phyloP scores from a whole-genome alignment of 2,797 vertebrate species.

The Melanogrammus aeglefinus region DNA sequence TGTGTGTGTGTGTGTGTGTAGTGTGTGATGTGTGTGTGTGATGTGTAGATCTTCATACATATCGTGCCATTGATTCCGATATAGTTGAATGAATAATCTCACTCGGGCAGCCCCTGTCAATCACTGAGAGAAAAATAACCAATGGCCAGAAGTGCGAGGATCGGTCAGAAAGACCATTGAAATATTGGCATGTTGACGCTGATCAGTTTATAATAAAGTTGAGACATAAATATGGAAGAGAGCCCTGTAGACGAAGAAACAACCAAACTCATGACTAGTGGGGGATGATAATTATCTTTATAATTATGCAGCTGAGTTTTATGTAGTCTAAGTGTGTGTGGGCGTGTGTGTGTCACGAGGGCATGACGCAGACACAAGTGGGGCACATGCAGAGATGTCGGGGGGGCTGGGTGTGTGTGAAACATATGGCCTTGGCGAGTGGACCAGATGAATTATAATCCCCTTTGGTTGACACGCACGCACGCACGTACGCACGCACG shows the following conservation, averaged over 20 bases:
- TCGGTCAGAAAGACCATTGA: no score
- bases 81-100: constrained; percentile 52
- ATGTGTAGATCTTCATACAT: no score
- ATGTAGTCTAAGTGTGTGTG: neutral
- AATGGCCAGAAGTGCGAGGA: neutral
- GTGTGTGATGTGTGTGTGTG: neutral
- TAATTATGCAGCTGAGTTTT: neutral
- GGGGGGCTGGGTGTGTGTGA: constrained; percentile 47
- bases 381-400: neutral
- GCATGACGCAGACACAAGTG: neutral
- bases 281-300: neutral
- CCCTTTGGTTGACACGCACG: constrained; percentile 41
- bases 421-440: constrained; percentile 71
- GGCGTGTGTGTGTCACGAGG: neutral
- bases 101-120: constrained; percentile 28
- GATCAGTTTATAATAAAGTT: no score
- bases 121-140: constrained; percentile 11
- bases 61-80: constrained; percentile 55
- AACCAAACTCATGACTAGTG: neutral
- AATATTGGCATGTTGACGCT: no score
- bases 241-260: neutral
- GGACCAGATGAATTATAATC: constrained; percentile 68
- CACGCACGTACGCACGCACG: constrained; percentile 4
- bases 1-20: neutral
- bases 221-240: no score